phyloP scores from a whole-genome alignment of 2,113 vertebrate genomes.

The Brachyhypopomus gauderio region DNA sequence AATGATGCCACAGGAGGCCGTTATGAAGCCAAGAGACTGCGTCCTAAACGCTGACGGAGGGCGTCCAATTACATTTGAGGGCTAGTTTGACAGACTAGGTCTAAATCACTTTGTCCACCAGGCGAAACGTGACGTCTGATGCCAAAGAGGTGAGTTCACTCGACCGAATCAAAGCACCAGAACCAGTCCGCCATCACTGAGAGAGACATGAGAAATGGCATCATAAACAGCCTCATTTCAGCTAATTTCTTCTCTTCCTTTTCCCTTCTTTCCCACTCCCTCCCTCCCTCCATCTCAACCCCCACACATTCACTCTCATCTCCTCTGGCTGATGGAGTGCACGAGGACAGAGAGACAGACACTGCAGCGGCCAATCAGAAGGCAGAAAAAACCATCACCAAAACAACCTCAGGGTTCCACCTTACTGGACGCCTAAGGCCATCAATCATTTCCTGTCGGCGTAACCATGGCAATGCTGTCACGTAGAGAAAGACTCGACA shows the following conservation, averaged over 20 bases:
- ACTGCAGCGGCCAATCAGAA: conserved; percentile 37
- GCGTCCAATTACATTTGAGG: background rate
- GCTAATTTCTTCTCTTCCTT: background rate
- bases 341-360: background rate
- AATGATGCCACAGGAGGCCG: background rate
- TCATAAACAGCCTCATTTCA: background rate
- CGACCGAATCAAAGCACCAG: background rate
- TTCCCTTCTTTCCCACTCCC: background rate
- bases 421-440: conserved; percentile 41
- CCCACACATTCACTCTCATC: conserved; percentile 31
- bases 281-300: background rate
- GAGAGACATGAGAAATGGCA: background rate
- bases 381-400: background rate
- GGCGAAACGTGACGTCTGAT: background rate
- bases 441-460: conserved; percentile 37
- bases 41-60: too few relatives aligned
- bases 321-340: background rate
- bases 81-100: background rate
- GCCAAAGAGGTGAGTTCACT: background rate
- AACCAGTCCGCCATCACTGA: background rate
- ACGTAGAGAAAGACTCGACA: background rate
- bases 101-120: background rate
- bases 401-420: background rate
- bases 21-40: background rate
- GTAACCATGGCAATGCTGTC: conserved; percentile 45